Conservation (phyloP, 2,888 invertebrate species). For the Anorthoa munda region DNA sequence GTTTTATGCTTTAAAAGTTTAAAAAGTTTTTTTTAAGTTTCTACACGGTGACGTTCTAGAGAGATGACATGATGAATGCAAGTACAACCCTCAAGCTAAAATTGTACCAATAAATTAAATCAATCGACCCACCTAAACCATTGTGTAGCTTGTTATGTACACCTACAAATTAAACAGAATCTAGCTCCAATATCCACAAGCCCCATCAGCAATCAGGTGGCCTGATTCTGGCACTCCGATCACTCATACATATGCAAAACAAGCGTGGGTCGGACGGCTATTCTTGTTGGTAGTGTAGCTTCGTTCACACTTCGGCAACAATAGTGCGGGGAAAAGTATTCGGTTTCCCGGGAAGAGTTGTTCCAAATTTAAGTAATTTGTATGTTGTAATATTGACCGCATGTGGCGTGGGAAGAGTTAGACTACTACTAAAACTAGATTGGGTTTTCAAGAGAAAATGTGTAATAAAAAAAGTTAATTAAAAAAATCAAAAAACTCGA, state of each 20-base stretch:
- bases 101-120: conserved; percentile 12
- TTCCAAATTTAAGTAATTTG: conserved; percentile 8
- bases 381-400: neutral
- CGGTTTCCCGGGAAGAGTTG: neutral
- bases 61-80: neutral
- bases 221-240: conserved; percentile 25
- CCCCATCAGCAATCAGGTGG: conserved; percentile 34
- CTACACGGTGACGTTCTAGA: no score
- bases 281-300: conserved; percentile 36
- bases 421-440: neutral
- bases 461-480: no score
- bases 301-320: conserved; percentile 40
- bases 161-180: conserved; percentile 6
- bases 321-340: conserved; percentile 38
- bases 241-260: conserved; percentile 55
- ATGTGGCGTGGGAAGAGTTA: neutral
- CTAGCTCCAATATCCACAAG: neutral
- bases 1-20: no score
- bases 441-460: neutral
- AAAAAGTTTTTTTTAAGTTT: no score
- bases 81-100: neutral
- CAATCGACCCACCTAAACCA: neutral
- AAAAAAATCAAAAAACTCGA: no score
- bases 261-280: conserved; percentile 43
- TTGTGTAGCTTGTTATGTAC: neutral